Conservation (phyloP, 1,140 invertebrate species). For the Cotesia vestalis region DNA sequence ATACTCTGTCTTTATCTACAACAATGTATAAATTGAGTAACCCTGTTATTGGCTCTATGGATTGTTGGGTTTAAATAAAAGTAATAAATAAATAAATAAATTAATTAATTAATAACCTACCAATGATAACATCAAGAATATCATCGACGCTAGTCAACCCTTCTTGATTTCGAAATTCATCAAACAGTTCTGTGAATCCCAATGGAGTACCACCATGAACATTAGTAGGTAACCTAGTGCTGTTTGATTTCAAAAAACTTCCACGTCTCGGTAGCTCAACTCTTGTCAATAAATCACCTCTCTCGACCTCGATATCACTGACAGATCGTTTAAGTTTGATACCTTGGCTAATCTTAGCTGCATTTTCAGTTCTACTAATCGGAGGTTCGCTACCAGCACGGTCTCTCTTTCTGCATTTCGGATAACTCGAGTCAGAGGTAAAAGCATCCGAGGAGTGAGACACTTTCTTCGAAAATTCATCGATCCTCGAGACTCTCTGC, state of each 20-base stretch:
- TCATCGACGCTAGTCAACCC: slow-evolving; percentile 87
- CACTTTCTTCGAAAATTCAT: slow-evolving; percentile 18
- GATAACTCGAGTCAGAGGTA: slow-evolving; percentile 20
- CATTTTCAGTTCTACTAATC: slow-evolving; percentile 57
- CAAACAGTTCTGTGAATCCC: slow-evolving; percentile 84
- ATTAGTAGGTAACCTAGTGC: slow-evolving; percentile 54
- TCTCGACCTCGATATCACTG: slow-evolving; percentile 64
- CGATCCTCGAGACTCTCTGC: slow-evolving; percentile 28
- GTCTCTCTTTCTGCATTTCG: slow-evolving; percentile 50
- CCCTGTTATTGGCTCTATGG: too few relatives aligned
- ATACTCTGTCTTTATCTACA: too few relatives aligned
- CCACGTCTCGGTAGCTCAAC: slow-evolving; percentile 84
- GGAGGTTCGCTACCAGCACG: slow-evolving; percentile 61
- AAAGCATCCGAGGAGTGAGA: not conserved
- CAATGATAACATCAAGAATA: slow-evolving; percentile 84
- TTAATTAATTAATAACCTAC: slow-evolving; percentile 41
- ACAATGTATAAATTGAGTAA: too few relatives aligned
- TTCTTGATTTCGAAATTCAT: slow-evolving; percentile 84
- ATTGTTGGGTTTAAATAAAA: too few relatives aligned
- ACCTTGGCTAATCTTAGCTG: slow-evolving; percentile 59
- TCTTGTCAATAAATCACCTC: slow-evolving; percentile 82
- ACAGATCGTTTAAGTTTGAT: slow-evolving; percentile 68
- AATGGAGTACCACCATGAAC: slow-evolving; percentile 74
- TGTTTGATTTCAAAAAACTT: slow-evolving; percentile 82
- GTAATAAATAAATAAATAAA: too few relatives aligned